Base-by-base conservation (phyloP, 2,888 invertebrate genomes). In the Leptothorax acervorum region DNA sequence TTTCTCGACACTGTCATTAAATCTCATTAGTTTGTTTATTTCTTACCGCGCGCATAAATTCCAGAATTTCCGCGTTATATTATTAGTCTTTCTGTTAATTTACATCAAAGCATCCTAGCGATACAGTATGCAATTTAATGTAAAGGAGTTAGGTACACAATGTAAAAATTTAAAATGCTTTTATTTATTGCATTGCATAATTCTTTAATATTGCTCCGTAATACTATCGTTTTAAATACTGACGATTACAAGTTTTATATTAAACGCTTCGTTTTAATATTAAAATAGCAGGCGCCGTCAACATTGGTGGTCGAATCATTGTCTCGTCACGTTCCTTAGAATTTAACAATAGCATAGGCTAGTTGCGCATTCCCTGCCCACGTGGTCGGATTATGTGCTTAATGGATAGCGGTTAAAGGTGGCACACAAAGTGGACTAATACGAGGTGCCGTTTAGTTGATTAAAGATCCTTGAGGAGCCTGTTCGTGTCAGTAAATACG, bases 331-430 rank as follows among this genome's bases (percentile, higher is more conserved):
- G n/a, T 55, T 31, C 57, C 15, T 55, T 23, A 45, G 45, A 68
- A 57, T 78, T 57, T 57, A 85, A 88, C 85, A 86, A 89, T 89
- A 74, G 48, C 66, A 71, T 51, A 78, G 74, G 81, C 84, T 83
- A 73, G 90, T 87, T 84, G 84, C 87, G 85, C 86, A 87, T 90
- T 92, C 82, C 62, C 85, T 74, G 86, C 92, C 90, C 89, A 92
- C 90, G 83, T 84, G 71, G 85, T 76, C 81, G 84, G 83, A 84
- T 90, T 90, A 88, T 83, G 83, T 86, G 75, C 85, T 85, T 87
- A 85, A 89, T 82, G 23, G 6, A 75, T 48, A 90, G 85, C 85
- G 86, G 84, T 87, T 83, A 90, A 90, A 90, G 90, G 87, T 88
- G 85, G 83, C 82, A 62, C 31, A 78, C 86, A 82, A 88, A 87